A percentile compares a stretch with the other conserved stretches of the same genome.
Evolutionary conservation across 1,140 invertebrate genomes (phyloP).

Genomic region (Drosophila lowei): DNA sequence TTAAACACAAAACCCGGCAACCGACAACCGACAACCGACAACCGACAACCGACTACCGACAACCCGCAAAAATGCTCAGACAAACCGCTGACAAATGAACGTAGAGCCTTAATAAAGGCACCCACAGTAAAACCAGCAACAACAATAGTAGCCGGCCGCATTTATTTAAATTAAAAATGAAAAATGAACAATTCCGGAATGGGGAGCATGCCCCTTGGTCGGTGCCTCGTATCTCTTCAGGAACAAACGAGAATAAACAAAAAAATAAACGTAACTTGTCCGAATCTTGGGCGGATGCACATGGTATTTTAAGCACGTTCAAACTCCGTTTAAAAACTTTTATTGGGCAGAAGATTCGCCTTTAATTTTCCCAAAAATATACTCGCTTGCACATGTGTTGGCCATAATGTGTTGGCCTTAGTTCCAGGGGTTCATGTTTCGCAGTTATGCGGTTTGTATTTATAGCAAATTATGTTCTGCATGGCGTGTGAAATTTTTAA

Average conservation of each 20-base stretch:
- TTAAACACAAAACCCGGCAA: slow-evolving; percentile 36
- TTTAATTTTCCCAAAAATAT: neutral
- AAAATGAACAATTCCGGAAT: neutral
- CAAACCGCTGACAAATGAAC: slow-evolving; percentile 44
- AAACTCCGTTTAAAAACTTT: too few species aligned
- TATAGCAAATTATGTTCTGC: neutral
- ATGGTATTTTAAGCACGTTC: too few species aligned
- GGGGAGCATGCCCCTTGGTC: too few species aligned
- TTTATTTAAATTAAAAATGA: slow-evolving; percentile 29
- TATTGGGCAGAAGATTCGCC: too few species aligned
- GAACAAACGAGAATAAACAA: neutral
- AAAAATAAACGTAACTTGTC: neutral
- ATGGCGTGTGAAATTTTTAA: slow-evolving; percentile 1
- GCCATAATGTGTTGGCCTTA: slow-evolving; percentile 5
- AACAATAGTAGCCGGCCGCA: slow-evolving; percentile 21
- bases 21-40: neutral
- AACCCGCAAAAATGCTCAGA: slow-evolving; percentile 36
- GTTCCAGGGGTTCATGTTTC: neutral
- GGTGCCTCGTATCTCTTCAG: too few species aligned
- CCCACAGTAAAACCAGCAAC: slow-evolving; percentile 4
- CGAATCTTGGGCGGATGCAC: too few species aligned
- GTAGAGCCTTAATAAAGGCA: neutral
- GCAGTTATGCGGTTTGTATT: neutral
- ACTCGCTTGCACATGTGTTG: neutral
- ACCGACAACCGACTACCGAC: too few species aligned